Evolutionary conservation across 2,888 invertebrate species (phyloP).

Genomic region (Girardia tigrina): DNA sequence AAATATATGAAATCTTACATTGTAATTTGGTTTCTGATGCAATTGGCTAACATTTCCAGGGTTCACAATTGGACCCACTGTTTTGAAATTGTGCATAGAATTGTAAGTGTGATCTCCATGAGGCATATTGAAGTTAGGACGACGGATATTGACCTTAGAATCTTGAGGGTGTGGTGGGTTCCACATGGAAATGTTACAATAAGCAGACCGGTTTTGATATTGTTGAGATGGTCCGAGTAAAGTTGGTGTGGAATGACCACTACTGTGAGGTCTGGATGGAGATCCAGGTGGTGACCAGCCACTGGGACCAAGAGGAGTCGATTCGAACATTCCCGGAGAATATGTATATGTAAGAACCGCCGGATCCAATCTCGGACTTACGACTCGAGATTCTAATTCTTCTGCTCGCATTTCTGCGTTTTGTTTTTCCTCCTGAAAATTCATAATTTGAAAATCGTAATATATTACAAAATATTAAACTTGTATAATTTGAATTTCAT

Average conservation of each 20-base stretch:
- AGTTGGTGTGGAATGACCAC: not conserved
- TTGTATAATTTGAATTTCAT: slow-evolving; percentile 67
- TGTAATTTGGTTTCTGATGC: slow-evolving; percentile 5
- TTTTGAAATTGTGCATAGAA: slow-evolving; percentile 6
- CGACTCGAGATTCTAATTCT: slow-evolving; percentile 85
- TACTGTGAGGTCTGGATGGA: not conserved
- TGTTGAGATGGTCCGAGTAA: not conserved
- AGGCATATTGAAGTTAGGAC: not conserved
- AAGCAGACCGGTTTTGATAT: not conserved
- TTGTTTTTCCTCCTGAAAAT: slow-evolving; percentile 69
- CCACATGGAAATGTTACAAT: not conserved
- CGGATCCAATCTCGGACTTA: slow-evolving; percentile 45
- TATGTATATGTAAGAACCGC: not conserved
- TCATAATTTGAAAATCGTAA: not conserved
- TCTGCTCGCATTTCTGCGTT: slow-evolving; percentile 79
- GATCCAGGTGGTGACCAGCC: not conserved
- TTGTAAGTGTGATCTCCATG: not conserved
- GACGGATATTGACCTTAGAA: not conserved
- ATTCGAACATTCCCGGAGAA: not conserved
- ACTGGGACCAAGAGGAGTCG: not conserved
- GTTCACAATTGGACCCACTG: not conserved
- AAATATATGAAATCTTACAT: too few relatives aligned
- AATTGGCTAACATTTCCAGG: not conserved
- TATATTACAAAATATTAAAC: slow-evolving; percentile 44
- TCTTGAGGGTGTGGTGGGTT: not conserved